A percentile compares a stretch with the other conserved stretches of the same genome.
Evolutionary conservation across 2,888 invertebrate species (phyloP).

Genomic region (Aspidiotus destructor): DNA sequence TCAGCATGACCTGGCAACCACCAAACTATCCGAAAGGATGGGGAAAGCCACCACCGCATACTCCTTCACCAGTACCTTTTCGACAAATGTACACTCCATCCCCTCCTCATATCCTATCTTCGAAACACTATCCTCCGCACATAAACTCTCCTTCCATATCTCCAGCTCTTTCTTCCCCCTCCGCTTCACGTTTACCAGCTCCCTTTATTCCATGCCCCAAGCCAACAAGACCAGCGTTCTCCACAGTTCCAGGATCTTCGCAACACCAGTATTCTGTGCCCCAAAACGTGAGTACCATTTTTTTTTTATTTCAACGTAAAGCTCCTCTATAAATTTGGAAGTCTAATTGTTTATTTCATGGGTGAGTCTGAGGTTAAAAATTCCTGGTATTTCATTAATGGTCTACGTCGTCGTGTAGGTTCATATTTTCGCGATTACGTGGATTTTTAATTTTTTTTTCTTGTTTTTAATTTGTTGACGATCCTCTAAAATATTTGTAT

Average conservation of each 20-base stretch:
- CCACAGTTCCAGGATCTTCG: conserved; percentile 8
- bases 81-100: conserved; percentile 36
- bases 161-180: conserved; percentile 35
- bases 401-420: too few species aligned
- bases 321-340: background rate
- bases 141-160: conserved; percentile 29
- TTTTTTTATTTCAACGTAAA: background rate
- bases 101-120: conserved; percentile 34
- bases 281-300: background rate
- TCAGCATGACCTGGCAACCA: conserved; percentile 32
- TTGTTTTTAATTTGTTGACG: background rate
- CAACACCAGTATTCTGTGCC: background rate
- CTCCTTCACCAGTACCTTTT: conserved; percentile 36
- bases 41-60: conserved; percentile 33
- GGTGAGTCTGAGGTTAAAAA: too few species aligned
- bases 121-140: conserved; percentile 19
- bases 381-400: too few species aligned
- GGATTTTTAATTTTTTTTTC: background rate
- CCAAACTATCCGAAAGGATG: conserved; percentile 35
- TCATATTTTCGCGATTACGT: background rate
- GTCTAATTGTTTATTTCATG: too few species aligned
- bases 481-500: background rate
- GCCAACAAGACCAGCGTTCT: conserved; percentile 52
- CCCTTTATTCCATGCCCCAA: conserved; percentile 55
- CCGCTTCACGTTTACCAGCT: conserved; percentile 39